These are phyloP conservation scores for Parotocinclus haroldoi DNA, from an alignment of 2,797 vertebrate species.

Conservation along the genomic window DNA sequence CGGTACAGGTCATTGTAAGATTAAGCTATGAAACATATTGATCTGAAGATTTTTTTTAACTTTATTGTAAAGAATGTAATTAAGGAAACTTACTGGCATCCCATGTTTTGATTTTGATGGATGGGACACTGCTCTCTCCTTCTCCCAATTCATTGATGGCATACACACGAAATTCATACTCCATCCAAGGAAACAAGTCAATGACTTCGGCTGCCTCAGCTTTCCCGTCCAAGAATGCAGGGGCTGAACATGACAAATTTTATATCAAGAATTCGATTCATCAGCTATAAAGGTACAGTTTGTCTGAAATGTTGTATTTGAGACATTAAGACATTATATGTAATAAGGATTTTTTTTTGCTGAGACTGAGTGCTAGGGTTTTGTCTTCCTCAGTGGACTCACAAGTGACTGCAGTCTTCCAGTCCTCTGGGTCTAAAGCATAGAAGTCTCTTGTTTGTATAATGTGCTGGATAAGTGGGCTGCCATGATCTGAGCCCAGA, in stretches of 20 bases:
- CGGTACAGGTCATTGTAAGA: no score
- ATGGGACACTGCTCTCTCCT: conserved; percentile 89
- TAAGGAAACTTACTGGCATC: conserved; percentile 79
- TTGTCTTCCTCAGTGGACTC: conserved; percentile 49
- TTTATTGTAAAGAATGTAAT: background rate
- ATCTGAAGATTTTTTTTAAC: no score
- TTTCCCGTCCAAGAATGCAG: conserved; percentile 81
- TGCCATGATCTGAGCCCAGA: conserved; percentile 88
- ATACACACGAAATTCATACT: conserved; percentile 92
- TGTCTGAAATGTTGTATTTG: no score
- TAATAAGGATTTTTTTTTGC: no score
- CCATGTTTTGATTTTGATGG: conserved; percentile 88
- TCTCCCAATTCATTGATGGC: conserved; percentile 87
- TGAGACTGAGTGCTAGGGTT: background rate
- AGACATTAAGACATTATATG: no score
- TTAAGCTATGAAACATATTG: no score
- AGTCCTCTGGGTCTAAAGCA: conserved; percentile 83
- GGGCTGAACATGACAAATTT: conserved; percentile 66
- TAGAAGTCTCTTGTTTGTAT: conserved; percentile 83
- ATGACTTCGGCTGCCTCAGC: conserved; percentile 80
- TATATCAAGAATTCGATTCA: background rate
- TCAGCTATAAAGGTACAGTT: no score
- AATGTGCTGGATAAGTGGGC: conserved; percentile 86
- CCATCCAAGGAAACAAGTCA: conserved; percentile 92
- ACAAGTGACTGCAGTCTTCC: conserved; percentile 90